These are phyloP conservation scores for Chaetodon auriga DNA, from an alignment of 2,113 vertebrate species.

Conservation along the genomic window DNA sequence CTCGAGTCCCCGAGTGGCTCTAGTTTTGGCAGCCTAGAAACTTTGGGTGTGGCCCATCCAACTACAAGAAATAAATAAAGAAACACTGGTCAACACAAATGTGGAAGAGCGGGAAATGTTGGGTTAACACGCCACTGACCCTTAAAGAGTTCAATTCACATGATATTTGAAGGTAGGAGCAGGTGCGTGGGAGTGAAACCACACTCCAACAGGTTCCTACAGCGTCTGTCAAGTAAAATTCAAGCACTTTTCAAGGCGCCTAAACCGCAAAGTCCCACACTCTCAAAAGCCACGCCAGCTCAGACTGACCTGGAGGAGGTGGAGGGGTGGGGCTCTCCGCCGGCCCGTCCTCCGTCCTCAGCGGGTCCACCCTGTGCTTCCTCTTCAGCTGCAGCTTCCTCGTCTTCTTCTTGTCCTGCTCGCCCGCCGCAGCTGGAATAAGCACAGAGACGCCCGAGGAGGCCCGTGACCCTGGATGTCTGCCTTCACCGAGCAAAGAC, in stretches of 20 bases:
- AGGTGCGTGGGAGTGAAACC: no score
- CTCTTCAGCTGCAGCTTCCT: conserved; percentile 91
- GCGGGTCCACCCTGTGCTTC: conserved; percentile 92
- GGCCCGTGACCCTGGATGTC: not conserved
- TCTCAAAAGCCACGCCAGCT: not conserved
- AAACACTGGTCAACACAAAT: conserved; percentile 18
- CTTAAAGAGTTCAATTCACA: no score
- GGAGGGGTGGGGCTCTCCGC: conserved; percentile 76
- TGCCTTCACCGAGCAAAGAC: not conserved
- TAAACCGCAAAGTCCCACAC: no score
- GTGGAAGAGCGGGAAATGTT: not conserved
- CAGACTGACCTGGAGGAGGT: conserved; percentile 74
- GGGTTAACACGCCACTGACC: not conserved
- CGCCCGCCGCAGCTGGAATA: conserved; percentile 66
- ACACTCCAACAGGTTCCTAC: no score
- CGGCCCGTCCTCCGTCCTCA: conserved; percentile 77
- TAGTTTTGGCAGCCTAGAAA: conserved; percentile 85
- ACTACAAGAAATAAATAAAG: conserved; percentile 71
- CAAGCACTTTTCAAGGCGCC: no score
- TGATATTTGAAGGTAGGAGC: no score
- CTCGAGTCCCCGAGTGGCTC: conserved; percentile 83
- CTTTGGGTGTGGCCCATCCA: conserved; percentile 87
- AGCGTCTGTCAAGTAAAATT: no score
- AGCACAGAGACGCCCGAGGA: not conserved
- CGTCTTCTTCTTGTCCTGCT: conserved; percentile 87